Evolutionary conservation across 2,888 invertebrate genomes (phyloP), one percentile per base, ranked within the genome.

Genomic region (Hydriomena furcata): DNA sequence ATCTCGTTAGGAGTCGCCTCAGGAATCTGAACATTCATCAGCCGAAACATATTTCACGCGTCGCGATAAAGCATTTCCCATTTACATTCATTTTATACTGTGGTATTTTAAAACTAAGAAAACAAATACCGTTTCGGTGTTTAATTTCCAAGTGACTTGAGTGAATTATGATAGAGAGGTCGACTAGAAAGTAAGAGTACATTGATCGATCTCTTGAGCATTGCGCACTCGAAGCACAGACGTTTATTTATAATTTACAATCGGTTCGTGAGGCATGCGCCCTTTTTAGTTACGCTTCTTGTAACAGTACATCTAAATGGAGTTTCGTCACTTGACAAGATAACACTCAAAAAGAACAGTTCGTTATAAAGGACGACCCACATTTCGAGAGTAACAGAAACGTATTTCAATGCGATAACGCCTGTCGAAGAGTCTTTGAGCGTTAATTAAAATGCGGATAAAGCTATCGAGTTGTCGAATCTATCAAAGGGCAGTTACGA

Each of bases 11-110:
- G 71, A 73, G 73, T 65, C 66, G 60, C 63, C 68, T 57, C 60
- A 67, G 68, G 82, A 83, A 82, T 81, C 60, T 61, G 68, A 76
- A 69, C 84, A 82, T 86, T 79, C 80, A 76, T 87, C 85, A 83
- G 67, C 52, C 60, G 58, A 63, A 66, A 71, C 82, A 84, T 82
- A 81, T 80, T 77, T 82, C 76, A 81, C 74, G 65, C 74, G 70
- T 71, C 74, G 76, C 74, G 76, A 78, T 79, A 76, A 78, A 79
- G 79, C 67, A 84, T 80, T 81, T 70, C 74, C 73, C 79, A 82
- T 82, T 82, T 75, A 75, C 73, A 76, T 78, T 62, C 54, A 50
- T 61, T 58, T 64, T 65, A 65, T 64, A 66, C 60, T 55, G 50
- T 59, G 68, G 76, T 71, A 83, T 84, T 82, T 84, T 81, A 79